These are phyloP conservation scores for Fabriciana adippe DNA, from an alignment of 2,888 invertebrate genomes.

Conservation along the genomic window DNA sequence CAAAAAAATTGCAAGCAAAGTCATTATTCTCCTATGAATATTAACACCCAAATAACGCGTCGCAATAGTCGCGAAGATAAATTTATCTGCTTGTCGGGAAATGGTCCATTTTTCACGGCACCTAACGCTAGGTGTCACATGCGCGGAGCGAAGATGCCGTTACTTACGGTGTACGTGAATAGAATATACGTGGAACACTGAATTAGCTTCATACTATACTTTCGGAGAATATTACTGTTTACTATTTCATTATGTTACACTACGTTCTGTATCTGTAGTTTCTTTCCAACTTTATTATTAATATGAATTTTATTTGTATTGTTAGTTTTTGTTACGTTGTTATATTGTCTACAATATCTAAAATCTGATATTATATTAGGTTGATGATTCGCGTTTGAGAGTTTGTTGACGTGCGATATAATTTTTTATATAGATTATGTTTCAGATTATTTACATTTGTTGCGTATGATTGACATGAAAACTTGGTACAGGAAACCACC, in stretches of 20 bases:
- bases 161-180: conserved; percentile 69
- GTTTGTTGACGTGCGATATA: too few relatives aligned
- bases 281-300: not conserved
- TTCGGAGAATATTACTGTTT: conserved; percentile 49
- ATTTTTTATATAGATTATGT: too few relatives aligned
- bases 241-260: conserved; percentile 40
- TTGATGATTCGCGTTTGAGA: too few relatives aligned
- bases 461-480: too few relatives aligned
- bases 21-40: conserved; percentile 68
- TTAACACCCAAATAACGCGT: conserved; percentile 74
- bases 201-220: conserved; percentile 68
- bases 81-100: conserved; percentile 73
- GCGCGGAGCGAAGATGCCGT: conserved; percentile 74
- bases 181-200: conserved; percentile 59
- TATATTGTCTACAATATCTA: too few relatives aligned
- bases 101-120: conserved; percentile 79
- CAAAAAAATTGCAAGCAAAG: too few relatives aligned
- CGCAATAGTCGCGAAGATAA: conserved; percentile 76
- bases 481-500: too few relatives aligned
- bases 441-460: too few relatives aligned
- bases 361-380: too few relatives aligned
- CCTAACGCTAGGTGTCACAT: conserved; percentile 77
- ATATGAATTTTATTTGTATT: not conserved
- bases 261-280: conserved; percentile 35
- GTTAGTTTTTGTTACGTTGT: not conserved